Evolutionary conservation across 2,113 vertebrate species (phyloP), one percentile per base, ranked within the genome.

Genomic region (Phylloscopus trochiloides): DNA sequence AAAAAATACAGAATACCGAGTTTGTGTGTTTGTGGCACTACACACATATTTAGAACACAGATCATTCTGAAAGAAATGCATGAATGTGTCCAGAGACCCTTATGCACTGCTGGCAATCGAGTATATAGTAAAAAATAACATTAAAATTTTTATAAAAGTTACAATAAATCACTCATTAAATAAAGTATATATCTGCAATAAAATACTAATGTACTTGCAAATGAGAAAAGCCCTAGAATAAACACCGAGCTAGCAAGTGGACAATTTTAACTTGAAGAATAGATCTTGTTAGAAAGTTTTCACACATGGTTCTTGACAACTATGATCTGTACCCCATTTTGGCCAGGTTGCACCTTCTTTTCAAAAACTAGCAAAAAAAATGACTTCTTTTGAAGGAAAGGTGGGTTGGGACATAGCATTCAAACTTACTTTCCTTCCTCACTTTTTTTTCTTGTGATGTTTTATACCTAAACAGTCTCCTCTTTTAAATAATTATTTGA

Each of bases 401-500:
- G 20, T 88, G 5, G 1, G 7, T 14, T 38, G 5, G 3, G 13
- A 58, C 4, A 25, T 22, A 42, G 1, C 6, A 73, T 38, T 72
- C 5, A 68, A 80, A 17, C 6, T 68, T 54, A 47, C 8, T 51
- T 84, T 72, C 14, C 5, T 32, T 29, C 5, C 1, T 48, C 4
- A 3, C 1, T 2, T 28, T 14, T 47, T 45, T 38, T 29, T 9
- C 65, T 65, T 3, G 7, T 17, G 0, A 34, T 7, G 0, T 71
- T 73, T 80, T 54, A 20, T 40, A 40, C 4, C 0, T 38, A 18
- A 57, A 40, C 20, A 31, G 1, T 52, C 0, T 0, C 9, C 21
- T 42, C 29, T 57, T 50, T 40, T 22, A 34, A 48, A 11, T 24
- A 68, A n/a, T 73, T 58, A 59, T 2, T 45, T 21, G 67, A 85